Evolutionary conservation across 2,888 invertebrate species (phyloP).

Genomic region (Linnaemya vulpina): DNA sequence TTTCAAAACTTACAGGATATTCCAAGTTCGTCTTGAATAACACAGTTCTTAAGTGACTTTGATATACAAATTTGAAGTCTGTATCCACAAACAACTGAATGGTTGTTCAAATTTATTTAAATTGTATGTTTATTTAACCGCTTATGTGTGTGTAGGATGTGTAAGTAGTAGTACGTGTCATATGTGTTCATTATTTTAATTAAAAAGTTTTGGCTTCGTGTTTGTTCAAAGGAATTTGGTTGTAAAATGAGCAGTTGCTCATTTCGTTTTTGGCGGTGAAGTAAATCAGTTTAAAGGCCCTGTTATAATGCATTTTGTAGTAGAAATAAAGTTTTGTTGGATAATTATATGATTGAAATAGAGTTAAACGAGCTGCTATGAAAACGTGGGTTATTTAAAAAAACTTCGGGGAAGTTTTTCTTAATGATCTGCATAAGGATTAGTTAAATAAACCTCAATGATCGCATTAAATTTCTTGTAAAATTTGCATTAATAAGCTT

Average conservation of each 20-base stretch:
- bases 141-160: neutral
- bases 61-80: neutral
- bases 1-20: neutral
- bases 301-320: too few relatives aligned
- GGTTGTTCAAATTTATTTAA: neutral
- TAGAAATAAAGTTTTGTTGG: too few relatives aligned
- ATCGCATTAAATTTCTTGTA: too few relatives aligned
- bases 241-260: neutral
- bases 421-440: too few relatives aligned
- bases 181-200: slow-evolving; percentile 49
- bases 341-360: too few relatives aligned
- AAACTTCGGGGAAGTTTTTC: too few relatives aligned
- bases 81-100: neutral
- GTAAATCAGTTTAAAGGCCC: neutral
- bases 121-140: neutral
- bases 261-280: neutral
- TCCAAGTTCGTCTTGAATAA: neutral
- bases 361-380: too few relatives aligned
- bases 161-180: neutral
- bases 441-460: too few relatives aligned
- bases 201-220: slow-evolving; percentile 50
- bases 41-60: neutral
- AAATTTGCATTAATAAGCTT: too few relatives aligned
- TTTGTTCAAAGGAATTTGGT: slow-evolving; percentile 23
- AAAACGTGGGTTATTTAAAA: too few relatives aligned